Evolutionary conservation across 1,140 invertebrate species (phyloP).

Genomic region (Aphaenogaster floridana): DNA sequence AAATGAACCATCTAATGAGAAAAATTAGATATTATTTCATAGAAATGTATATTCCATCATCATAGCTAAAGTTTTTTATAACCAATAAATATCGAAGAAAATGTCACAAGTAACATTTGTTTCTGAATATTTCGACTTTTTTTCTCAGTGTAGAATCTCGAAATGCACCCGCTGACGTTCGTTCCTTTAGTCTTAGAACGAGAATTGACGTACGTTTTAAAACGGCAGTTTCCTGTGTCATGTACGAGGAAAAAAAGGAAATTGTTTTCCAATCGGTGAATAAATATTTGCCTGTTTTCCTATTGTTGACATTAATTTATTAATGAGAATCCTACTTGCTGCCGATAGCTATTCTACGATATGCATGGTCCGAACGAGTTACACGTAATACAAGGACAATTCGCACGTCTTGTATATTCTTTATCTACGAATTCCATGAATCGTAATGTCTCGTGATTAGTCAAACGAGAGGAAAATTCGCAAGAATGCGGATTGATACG

Average conservation of each 20-base stretch:
- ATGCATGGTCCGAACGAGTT: not conserved
- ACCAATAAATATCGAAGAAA: too few relatives aligned
- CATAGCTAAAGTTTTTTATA: too few relatives aligned
- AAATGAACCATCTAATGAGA: too few relatives aligned
- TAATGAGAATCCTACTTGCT: constrained; percentile 1
- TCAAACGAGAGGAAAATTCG: not conserved
- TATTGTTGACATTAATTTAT: not conserved
- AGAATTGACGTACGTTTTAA: constrained; percentile 9
- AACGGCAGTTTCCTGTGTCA: constrained; percentile 4
- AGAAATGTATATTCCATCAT: too few relatives aligned
- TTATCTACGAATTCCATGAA: not conserved
- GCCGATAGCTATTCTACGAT: not conserved
- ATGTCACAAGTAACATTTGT: too few relatives aligned
- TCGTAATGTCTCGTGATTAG: not conserved
- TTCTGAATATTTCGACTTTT: too few relatives aligned
- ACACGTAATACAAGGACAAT: not conserved
- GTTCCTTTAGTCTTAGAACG: not conserved
- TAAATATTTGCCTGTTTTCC: constrained; percentile 16
- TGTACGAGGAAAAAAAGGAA: not conserved
- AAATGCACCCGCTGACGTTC: not conserved
- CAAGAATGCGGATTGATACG: not conserved
- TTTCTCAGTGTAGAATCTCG: not conserved
- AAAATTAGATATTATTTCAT: too few relatives aligned
- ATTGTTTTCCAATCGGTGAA: constrained; percentile 30
- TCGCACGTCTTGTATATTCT: not conserved